These are phyloP conservation scores for Podarcis siculus DNA, from an alignment of 2,797 vertebrate genomes.

Conservation along the genomic window DNA sequence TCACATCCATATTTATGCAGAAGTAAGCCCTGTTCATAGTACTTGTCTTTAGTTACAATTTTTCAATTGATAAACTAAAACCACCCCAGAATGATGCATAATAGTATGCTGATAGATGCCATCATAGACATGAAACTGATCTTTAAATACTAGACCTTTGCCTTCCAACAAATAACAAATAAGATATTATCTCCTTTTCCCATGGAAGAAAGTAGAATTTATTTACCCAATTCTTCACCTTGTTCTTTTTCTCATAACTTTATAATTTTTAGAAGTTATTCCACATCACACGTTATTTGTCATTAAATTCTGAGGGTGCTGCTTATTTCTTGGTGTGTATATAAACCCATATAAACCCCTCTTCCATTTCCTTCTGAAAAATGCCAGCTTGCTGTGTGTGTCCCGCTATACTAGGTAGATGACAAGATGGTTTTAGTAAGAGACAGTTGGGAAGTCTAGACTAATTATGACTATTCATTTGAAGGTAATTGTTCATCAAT, in stretches of 20 bases:
- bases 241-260: not conserved
- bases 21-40: not conserved
- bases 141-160: not conserved
- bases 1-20: not conserved
- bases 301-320: not conserved
- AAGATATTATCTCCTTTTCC: not conserved
- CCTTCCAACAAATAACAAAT: not conserved
- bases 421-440: fast-evolving
- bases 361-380: not conserved
- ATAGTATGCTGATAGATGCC: not conserved
- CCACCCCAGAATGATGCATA: not conserved
- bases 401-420: slow-evolving; percentile 10
- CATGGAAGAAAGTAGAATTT: not conserved
- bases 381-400: not conserved
- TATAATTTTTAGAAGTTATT: not conserved
- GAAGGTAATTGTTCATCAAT: slow-evolving; percentile 44
- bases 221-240: not conserved
- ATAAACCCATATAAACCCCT: not conserved
- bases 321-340: not conserved
- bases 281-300: not conserved
- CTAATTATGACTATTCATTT: not conserved
- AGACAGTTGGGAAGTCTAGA: not conserved
- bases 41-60: not conserved
- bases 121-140: not conserved
- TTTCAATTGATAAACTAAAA: not conserved